Percentiles rank a stretch among this genome's conserved stretches.
These are phyloP conservation scores for Caenorhabditis panamensis DNA, from an alignment of 2,888 invertebrate genomes.

Conservation along the genomic window DNA sequence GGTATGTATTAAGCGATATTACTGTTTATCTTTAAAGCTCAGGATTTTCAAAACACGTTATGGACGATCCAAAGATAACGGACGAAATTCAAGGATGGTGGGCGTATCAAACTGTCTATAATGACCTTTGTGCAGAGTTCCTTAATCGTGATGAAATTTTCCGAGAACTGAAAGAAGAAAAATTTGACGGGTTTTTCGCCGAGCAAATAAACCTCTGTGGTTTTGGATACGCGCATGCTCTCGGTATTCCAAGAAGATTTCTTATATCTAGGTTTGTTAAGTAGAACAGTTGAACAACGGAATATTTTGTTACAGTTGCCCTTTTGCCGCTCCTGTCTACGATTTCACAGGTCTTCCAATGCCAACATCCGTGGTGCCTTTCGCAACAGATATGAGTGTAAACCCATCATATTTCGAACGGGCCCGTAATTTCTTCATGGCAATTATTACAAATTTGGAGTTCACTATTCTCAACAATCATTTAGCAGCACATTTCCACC, in stretches of 20 bases:
- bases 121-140: slow-evolving; percentile 53
- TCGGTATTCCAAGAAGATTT: slow-evolving; percentile 66
- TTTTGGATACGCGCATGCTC: slow-evolving; percentile 62
- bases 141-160: slow-evolving; percentile 57
- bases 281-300: too few relatives aligned
- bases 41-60: slow-evolving; percentile 13
- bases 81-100: slow-evolving; percentile 14
- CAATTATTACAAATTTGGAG: neutral
- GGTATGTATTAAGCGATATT: neutral
- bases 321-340: slow-evolving; percentile 30
- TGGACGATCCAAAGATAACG: neutral
- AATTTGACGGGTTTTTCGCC: slow-evolving; percentile 70
- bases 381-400: slow-evolving; percentile 22
- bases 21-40: neutral
- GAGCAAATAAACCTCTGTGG: slow-evolving; percentile 72
- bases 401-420: slow-evolving; percentile 45
- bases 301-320: slow-evolving; percentile 53
- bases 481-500: slow-evolving; percentile 20
- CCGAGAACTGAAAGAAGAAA: slow-evolving; percentile 52
- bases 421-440: slow-evolving; percentile 21
- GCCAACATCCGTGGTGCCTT: slow-evolving; percentile 35
- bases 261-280: slow-evolving; percentile 72
- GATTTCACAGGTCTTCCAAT: slow-evolving; percentile 47
- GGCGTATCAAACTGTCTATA: slow-evolving; percentile 26
- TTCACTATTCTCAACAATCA: slow-evolving; percentile 12